Evolutionary conservation across 2,113 vertebrate species (phyloP), one percentile per base, ranked within the genome.

Genomic region (Chroicocephalus ridibundus): DNA sequence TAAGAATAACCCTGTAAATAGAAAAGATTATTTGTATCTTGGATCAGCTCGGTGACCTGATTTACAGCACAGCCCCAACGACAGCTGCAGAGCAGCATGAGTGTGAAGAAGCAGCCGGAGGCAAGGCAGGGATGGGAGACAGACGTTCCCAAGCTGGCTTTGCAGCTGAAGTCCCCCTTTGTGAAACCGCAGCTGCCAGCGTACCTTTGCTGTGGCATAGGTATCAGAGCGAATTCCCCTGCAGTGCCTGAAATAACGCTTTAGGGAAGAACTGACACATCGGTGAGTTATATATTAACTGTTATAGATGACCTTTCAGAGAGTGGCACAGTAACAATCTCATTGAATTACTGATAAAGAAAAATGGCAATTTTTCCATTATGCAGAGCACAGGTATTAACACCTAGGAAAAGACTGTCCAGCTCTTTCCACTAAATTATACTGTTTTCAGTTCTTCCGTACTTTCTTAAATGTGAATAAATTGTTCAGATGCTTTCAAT

Each of bases 221-320:
- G 5, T 57, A 40, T 26, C 61, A 19, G 74, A 92, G 83, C 74
- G 93, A 89, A 85, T 89, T 94, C 49, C 81, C 70, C 83, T 57
- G 74, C 70, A 61, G 40, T 68, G 76, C 77, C 83, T 82, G 65
- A 86, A 94, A 54, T 86, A 84, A 62, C 8, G 8, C 70, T 85
- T 85, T 32, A 70, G 75, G 94, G 97, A 90, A 94, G 80, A 87
- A 85, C 20, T 44, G 93, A 79, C 93, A 89, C 88, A 69, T 85
- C 2, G 12, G 32, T 47, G 54, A 82, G 84, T 95, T 94, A 94
- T 18, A 77, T 58, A 93, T 92, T 95, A 96, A 95, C 93, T 6
- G 7, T 49, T 78, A 40, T 1, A 49, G 49, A 40, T 80, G 66
- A 89, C 81, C 77, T 86, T 87, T 61, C 52, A 34, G 46, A 78